phyloP scores from a whole-genome alignment of 2,888 invertebrate genomes.

The Keiferia lycopersicella region DNA sequence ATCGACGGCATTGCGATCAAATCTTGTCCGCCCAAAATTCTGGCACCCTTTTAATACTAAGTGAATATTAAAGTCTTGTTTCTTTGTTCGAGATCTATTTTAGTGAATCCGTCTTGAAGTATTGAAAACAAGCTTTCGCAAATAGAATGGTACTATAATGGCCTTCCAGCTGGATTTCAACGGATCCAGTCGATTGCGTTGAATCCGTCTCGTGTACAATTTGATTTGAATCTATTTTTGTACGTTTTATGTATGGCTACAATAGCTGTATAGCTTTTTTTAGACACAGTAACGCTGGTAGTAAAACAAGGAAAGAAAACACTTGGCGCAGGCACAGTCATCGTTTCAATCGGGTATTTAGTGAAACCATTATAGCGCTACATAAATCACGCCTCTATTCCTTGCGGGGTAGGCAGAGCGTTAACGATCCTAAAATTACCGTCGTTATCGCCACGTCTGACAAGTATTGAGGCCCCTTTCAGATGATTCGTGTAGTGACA shows the following conservation, averaged over 20 bases:
- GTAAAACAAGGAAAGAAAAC: background rate
- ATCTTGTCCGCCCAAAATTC: no score
- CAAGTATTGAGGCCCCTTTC: no score
- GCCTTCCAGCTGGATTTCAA: constrained; percentile 7
- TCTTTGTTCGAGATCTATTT: background rate
- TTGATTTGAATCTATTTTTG: constrained; percentile 6
- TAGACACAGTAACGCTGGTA: background rate
- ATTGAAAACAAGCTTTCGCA: background rate
- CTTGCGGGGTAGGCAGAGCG: no score
- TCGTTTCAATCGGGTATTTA: background rate
- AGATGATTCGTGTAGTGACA: no score
- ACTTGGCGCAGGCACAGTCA: background rate
- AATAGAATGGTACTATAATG: background rate
- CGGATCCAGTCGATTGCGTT: constrained; percentile 5
- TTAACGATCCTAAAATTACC: no score
- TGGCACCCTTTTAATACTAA: no score
- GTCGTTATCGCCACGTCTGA: no score
- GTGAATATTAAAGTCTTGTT: background rate
- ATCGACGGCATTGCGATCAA: no score
- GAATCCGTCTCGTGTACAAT: constrained; percentile 6
- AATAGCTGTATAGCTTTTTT: background rate
- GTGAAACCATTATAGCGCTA: no score
- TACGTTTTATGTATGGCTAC: background rate
- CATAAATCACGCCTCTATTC: no score
- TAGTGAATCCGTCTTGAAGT: background rate